Evolutionary conservation across 2,888 invertebrate genomes (phyloP).

Genomic region (Pristionchus fissidentatus): DNA sequence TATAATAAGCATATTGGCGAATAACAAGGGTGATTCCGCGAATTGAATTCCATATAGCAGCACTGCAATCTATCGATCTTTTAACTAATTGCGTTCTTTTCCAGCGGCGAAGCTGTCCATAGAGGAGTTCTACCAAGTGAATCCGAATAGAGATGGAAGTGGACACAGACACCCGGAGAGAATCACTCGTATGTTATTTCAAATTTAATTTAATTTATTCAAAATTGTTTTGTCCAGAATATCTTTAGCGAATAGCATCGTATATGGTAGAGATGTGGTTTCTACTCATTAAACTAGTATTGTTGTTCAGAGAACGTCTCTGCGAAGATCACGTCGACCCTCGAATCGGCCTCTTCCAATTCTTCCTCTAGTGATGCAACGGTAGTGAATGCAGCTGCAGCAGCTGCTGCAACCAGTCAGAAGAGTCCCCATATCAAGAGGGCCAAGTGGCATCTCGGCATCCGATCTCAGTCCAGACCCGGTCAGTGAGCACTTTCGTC

Average conservation of each 20-base stretch:
- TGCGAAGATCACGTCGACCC: conserved; percentile 48
- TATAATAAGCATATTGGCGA: not conserved
- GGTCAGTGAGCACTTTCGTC: conserved; percentile 49
- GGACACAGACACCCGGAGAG: conserved; percentile 78
- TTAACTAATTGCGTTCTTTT: conserved; percentile 40
- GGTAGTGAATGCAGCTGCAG: conserved; percentile 53
- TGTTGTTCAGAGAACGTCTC: conserved; percentile 38
- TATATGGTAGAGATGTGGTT: not conserved
- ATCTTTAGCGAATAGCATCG: not conserved
- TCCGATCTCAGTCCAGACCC: conserved; percentile 97
- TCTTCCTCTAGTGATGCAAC: conserved; percentile 41
- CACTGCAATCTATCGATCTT: not conserved
- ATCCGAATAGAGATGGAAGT: conserved; percentile 78
- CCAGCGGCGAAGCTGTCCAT: conserved; percentile 77
- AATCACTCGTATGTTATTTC: conserved; percentile 76
- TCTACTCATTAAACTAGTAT: not conserved
- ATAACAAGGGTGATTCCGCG: not conserved
- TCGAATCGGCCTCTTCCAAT: conserved; percentile 36
- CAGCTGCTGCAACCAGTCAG: conserved; percentile 47
- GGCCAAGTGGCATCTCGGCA: conserved; percentile 98
- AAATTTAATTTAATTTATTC: not conserved
- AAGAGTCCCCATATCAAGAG: conserved; percentile 82
- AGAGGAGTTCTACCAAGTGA: conserved; percentile 90
- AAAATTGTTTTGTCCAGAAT: not conserved
- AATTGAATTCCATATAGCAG: not conserved